These are phyloP conservation scores for Phengaris arion DNA, from an alignment of 2,888 invertebrate species.

Conservation along the genomic window DNA sequence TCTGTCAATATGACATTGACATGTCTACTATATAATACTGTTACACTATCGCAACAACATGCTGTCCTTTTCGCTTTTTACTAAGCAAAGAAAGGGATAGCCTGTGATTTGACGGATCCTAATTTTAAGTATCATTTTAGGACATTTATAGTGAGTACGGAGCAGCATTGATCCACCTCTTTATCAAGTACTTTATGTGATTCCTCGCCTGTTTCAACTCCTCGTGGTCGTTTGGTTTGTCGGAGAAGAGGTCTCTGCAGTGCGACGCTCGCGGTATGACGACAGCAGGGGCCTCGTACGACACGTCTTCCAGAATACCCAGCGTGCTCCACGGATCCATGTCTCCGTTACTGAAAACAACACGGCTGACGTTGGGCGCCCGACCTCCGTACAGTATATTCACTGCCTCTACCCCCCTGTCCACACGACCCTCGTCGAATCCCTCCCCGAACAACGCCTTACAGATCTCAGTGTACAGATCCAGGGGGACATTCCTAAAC, in stretches of 20 bases:
- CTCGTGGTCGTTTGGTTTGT: slow-evolving; percentile 50
- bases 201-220: slow-evolving; percentile 60
- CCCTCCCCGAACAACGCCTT: slow-evolving; percentile 61
- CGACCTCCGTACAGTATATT: slow-evolving; percentile 74
- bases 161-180: slow-evolving; percentile 60
- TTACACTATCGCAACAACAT: no score
- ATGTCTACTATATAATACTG: no score
- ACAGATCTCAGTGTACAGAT: slow-evolving; percentile 65
- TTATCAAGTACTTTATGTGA: slow-evolving; percentile 60
- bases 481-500: slow-evolving; percentile 74
- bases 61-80: no score
- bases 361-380: slow-evolving; percentile 71
- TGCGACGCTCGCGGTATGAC: slow-evolving; percentile 58
- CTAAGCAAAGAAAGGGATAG: no score
- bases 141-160: slow-evolving; percentile 39
- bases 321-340: slow-evolving; percentile 80
- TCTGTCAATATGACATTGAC: no score
- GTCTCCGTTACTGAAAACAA: slow-evolving; percentile 80
- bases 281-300: slow-evolving; percentile 61
- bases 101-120: no score
- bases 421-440: slow-evolving; percentile 56
- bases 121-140: no score
- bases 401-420: slow-evolving; percentile 57
- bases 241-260: slow-evolving; percentile 59
- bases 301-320: slow-evolving; percentile 68